Evolutionary conservation across 2,888 invertebrate species (phyloP), one percentile per base, ranked within the genome.

Genomic region (Mesodorylaimus sp.): DNA sequence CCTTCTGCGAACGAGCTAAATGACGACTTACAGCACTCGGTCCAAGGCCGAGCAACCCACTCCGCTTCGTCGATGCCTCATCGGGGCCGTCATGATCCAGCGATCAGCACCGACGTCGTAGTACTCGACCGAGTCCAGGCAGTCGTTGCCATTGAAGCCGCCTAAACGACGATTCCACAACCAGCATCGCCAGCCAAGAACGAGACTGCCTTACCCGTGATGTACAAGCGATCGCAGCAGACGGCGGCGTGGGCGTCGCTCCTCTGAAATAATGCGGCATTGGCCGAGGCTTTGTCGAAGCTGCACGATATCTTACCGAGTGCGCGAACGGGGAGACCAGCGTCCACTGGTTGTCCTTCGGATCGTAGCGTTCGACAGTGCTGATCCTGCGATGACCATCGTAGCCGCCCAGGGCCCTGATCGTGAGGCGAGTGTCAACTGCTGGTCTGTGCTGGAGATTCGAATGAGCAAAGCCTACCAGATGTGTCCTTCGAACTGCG

Each of bases 31-130:
- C 21, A 82, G 74, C 68, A 76, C 77, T 58, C 79, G 80, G 66
- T 81, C 81, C 70, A 85, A 85, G 10, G 85, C 77, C 51, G 86
- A 82, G 65, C 86, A 84, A 0, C 85, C 84, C 21, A 87, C 83
- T 1, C 89, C 89, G n/a, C 86, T 86, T 45, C 89, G 76, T 13
- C 82, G 74, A 26, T 79, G 83, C 61, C 84, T 76, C 89, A 82
- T 83, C 53, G 81, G 74, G 50, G 80, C 77, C 53, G 89, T 77
- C 59, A 80, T 71, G 0, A 81, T 80, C 86, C 86, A 86, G 62
- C 81, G 80, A 68, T 85, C 83, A 3, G 76, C 73, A 1, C 61
- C 76, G 0, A 81, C 80, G 59, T 81, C 80, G 67, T 80, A 86
- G 47, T 80, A 75, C 65, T 86, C 85, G 2, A 80, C 83, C 24